These are phyloP conservation scores for Melolontha melolontha DNA, from an alignment of 2,888 invertebrate species.

Conservation along the genomic window DNA sequence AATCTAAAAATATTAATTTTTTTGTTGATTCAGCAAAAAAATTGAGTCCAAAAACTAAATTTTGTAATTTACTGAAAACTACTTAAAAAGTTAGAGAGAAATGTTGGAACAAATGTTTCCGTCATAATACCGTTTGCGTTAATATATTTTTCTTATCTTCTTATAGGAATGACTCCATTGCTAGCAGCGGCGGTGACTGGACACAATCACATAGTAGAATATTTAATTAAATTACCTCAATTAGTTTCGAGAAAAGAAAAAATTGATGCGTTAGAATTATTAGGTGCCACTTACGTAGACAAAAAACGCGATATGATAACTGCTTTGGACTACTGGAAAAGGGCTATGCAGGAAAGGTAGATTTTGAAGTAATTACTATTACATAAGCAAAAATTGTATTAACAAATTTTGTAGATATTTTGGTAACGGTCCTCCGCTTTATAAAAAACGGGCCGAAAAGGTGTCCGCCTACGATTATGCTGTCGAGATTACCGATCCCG, in stretches of 20 bases:
- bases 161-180: conserved; percentile 90
- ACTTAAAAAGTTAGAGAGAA: too few relatives aligned
- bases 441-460: conserved; percentile 73
- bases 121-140: too few relatives aligned
- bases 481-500: conserved; percentile 82
- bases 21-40: too few relatives aligned
- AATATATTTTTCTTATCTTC: too few relatives aligned
- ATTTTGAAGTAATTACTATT: conserved; percentile 12
- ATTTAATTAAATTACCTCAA: conserved; percentile 80
- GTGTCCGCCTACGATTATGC: conserved; percentile 92
- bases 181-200: conserved; percentile 94
- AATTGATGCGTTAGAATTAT: conserved; percentile 90
- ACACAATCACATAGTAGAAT: conserved; percentile 93
- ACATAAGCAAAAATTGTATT: background rate
- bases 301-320: conserved; percentile 94
- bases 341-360: conserved; percentile 89
- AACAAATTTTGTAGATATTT: conserved; percentile 55
- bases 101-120: too few relatives aligned
- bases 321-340: conserved; percentile 89
- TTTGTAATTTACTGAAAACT: too few relatives aligned
- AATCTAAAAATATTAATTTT: too few relatives aligned
- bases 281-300: conserved; percentile 97
- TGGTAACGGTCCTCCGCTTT: conserved; percentile 74
- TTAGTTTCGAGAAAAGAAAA: conserved; percentile 81
- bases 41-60: too few relatives aligned